These are phyloP conservation scores for Argentina silus DNA, from an alignment of 2,797 vertebrate genomes.

Conservation along the genomic window DNA sequence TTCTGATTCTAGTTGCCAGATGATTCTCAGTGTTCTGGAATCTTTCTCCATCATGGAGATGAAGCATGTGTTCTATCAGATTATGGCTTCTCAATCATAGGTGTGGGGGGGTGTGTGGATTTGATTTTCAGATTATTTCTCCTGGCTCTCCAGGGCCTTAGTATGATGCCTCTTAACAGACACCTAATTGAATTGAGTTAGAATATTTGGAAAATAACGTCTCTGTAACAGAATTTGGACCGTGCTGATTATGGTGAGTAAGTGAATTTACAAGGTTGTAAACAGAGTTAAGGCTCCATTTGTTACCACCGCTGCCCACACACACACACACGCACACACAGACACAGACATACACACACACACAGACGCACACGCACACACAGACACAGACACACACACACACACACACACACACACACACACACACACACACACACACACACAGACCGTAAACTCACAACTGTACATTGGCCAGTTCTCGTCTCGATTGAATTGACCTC, in stretches of 20 bases:
- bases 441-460: no score
- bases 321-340: constrained; percentile 10
- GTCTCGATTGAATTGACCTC: no score
- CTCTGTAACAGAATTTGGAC: constrained; percentile 16
- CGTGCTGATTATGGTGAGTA: constrained; percentile 15
- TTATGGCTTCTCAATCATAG: not conserved
- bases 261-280: constrained; percentile 19
- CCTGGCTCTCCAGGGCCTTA: not conserved
- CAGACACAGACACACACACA: constrained; percentile 10
- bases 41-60: constrained; percentile 3
- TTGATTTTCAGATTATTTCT: constrained; percentile 6
- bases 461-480: no score
- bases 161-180: constrained; percentile 15
- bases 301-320: constrained; percentile 27
- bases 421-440: no score
- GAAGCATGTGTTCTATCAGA: not conserved
- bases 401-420: no score
- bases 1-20: constrained; percentile 7
- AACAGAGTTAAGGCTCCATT: constrained; percentile 36
- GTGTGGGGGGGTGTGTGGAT: not conserved
- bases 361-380: no score
- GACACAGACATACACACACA: no score
- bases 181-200: constrained; percentile 18
- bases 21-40: constrained; percentile 7
- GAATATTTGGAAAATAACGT: constrained; percentile 17